Percentiles rank a stretch among this genome's conserved stretches.
Conservation (phyloP, 2,888 invertebrate genomes). For the Sinotaia quadrata region DNA sequence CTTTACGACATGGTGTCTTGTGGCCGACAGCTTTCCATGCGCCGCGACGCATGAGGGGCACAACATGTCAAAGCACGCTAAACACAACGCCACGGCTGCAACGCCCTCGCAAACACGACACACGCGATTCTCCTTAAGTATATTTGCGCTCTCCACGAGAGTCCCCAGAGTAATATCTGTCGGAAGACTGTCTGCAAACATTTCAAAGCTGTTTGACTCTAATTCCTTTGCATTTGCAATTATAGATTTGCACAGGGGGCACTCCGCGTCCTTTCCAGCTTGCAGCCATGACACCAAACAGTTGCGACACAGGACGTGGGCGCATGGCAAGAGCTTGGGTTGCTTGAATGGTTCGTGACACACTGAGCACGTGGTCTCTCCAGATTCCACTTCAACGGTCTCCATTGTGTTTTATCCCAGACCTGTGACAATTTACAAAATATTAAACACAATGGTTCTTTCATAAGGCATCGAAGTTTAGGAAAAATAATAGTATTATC, state of each 20-base stretch:
- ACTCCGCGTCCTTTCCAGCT: background rate
- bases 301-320: conserved; percentile 16
- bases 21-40: background rate
- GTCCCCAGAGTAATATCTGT: background rate
- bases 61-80: conserved; percentile 9
- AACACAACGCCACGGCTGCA: conserved; percentile 3
- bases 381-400: no score
- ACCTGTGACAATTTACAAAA: no score
- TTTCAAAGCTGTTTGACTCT: background rate
- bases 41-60: background rate
- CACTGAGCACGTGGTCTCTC: conserved; percentile 10
- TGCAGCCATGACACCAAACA: conserved; percentile 13
- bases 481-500: no score
- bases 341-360: conserved; percentile 4
- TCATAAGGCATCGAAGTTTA: no score
- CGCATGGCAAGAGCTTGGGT: conserved; percentile 13
- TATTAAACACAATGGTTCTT: no score
- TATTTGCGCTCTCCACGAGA: background rate
- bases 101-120: background rate
- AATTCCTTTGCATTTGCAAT: no score
- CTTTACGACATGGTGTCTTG: conserved; percentile 10
- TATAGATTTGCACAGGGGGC: no score
- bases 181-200: conserved; percentile 1
- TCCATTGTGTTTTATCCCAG: no score
- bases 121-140: background rate